These are phyloP conservation scores for rat (Rattus norvegicus) DNA, from an alignment of 2,113 vertebrate genomes.

Conservation along the genomic window DNA sequence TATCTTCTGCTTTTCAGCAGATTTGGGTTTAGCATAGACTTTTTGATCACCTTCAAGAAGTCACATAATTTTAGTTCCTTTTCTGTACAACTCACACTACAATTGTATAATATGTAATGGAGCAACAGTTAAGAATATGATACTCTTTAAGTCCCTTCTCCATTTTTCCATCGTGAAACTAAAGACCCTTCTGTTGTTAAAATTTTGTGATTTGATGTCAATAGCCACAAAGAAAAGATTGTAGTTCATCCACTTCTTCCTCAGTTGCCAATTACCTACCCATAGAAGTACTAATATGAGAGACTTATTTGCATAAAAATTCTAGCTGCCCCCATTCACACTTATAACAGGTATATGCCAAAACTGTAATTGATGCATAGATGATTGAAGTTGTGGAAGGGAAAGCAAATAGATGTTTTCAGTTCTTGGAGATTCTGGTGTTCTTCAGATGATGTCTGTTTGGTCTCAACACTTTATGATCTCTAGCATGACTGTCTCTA, in stretches of 20 bases:
- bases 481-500: not conserved
- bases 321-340: not conserved
- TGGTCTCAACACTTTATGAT: not conserved
- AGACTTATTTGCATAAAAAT: conserved; percentile 1
- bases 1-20: conserved; percentile 16
- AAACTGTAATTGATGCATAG: not conserved
- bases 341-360: not conserved
- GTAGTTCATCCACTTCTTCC: not conserved
- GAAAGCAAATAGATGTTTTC: not conserved
- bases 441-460: not conserved
- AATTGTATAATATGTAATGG: conserved; percentile 8
- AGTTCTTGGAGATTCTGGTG: conserved; percentile 4
- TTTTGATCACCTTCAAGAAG: conserved; percentile 43
- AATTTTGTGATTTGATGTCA: conserved; percentile 14
- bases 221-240: not conserved
- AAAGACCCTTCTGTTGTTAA: not conserved
- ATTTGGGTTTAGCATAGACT: not conserved
- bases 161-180: conserved; percentile 25
- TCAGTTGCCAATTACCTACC: not conserved
- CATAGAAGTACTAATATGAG: not conserved
- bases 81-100: not conserved
- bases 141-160: not conserved
- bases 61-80: conserved; percentile 48
- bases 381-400: not conserved
- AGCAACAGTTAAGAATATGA: not conserved